These are phyloP conservation scores for Myxocyprinus asiaticus DNA, from an alignment of 2,113 vertebrate genomes.

Conservation along the genomic window DNA sequence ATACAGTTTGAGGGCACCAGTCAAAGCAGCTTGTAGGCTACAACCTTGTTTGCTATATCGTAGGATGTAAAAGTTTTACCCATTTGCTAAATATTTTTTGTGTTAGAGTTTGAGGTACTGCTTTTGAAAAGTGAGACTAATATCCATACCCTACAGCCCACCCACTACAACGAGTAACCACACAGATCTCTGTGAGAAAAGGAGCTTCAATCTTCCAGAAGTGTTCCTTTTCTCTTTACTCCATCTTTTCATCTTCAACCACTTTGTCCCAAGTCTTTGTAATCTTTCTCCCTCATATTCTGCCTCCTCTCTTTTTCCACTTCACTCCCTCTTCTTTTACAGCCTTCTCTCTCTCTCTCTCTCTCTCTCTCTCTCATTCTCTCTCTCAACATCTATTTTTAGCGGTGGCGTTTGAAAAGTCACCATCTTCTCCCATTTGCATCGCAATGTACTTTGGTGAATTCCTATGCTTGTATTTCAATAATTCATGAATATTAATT, in stretches of 20 bases:
- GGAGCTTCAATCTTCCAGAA: neutral
- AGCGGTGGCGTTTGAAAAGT: constrained; percentile 30
- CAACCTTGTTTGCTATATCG: neutral
- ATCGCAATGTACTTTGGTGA: constrained; percentile 20
- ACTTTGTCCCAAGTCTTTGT: neutral
- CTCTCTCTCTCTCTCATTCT: neutral
- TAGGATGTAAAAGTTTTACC: constrained; percentile 12
- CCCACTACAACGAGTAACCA: neutral
- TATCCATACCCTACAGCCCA: neutral
- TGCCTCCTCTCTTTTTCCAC: neutral
- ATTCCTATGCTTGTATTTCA: constrained; percentile 47
- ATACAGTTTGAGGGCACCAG: neutral
- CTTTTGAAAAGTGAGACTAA: neutral
- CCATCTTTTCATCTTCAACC: neutral
- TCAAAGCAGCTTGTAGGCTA: neutral
- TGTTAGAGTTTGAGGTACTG: neutral
- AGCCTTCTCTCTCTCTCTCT: neutral
- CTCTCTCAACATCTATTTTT: constrained; percentile 38
- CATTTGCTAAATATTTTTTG: constrained; percentile 3
- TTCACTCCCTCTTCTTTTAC: neutral
- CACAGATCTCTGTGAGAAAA: neutral
- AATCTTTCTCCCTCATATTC: neutral
- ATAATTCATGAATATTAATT: constrained; percentile 61
- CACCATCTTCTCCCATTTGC: constrained; percentile 43
- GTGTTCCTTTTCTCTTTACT: neutral